phyloP scores from a whole-genome alignment of 35 echinoderm and acorn worm species.

The Apostichopus californicus region DNA sequence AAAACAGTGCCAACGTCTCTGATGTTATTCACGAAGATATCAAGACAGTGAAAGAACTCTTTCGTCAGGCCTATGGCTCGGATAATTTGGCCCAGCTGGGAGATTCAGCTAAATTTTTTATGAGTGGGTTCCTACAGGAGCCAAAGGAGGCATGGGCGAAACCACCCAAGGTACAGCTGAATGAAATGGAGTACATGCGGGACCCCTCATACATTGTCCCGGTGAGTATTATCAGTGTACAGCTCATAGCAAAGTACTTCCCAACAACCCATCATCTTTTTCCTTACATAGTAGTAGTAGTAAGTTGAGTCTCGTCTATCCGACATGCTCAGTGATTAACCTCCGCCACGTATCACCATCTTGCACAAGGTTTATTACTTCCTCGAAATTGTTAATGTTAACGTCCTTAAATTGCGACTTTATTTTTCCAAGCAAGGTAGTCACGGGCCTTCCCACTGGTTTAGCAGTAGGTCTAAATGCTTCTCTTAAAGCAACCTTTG shows the following conservation, averaged over 20 bases:
- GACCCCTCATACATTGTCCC: neutral
- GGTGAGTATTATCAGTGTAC: conserved; percentile 36
- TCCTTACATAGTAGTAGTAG: too few species aligned
- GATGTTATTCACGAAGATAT: conserved; percentile 24
- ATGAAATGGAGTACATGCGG: conserved; percentile 39
- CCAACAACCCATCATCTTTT: neutral
- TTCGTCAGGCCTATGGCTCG: conserved; percentile 33
- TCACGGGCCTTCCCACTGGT: too few species aligned
- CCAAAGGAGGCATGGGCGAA: conserved; percentile 15
- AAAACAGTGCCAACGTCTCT: conserved; percentile 11
- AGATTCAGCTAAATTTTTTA: conserved; percentile 39
- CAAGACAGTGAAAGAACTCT: conserved; percentile 39
- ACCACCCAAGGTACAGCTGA: conserved; percentile 29
- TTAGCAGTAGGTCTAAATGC: too few species aligned
- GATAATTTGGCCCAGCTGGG: conserved; percentile 23
- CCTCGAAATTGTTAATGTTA: too few species aligned
- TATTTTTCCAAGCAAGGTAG: too few species aligned
- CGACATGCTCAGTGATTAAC: too few species aligned
- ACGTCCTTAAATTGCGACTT: too few species aligned
- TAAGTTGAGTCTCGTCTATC: too few species aligned
- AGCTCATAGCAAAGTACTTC: neutral
- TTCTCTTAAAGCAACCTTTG: too few species aligned
- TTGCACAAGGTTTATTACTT: too few species aligned
- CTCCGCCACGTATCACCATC: too few species aligned
- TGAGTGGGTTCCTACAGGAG: conserved; percentile 40